phyloP scores from a whole-genome alignment of 2,113 vertebrate species.

The Ammodramus savannarum region DNA sequence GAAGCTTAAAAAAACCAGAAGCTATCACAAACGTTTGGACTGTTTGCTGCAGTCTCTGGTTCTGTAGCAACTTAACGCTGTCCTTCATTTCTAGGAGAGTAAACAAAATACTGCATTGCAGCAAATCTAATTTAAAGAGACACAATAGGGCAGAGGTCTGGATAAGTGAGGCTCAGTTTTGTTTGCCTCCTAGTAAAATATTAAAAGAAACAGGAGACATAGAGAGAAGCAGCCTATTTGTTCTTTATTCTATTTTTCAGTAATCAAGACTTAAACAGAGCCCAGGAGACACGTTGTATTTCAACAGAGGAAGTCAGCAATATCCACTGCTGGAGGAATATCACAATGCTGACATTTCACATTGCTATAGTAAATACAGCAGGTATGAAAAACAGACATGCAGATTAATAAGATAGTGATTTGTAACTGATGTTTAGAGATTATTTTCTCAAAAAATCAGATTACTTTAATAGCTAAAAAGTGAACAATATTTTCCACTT shows the following conservation, averaged over 20 bases:
- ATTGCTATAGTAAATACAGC: background rate
- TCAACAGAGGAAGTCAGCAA: background rate
- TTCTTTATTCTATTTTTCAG: background rate
- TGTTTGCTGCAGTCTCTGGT: constrained; percentile 15
- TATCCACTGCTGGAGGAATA: background rate
- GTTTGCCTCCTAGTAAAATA: constrained; percentile 13
- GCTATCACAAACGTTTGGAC: background rate
- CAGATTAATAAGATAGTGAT: background rate
- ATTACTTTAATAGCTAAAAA: background rate
- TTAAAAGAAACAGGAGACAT: background rate
- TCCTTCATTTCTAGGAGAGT: constrained; percentile 51
- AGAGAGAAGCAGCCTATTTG: background rate
- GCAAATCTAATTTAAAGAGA: constrained; percentile 48
- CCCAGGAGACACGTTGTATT: background rate
- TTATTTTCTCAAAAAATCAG: background rate
- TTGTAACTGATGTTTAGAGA: background rate
- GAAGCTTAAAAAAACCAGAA: background rate
- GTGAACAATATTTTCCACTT: background rate
- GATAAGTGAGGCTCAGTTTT: background rate
- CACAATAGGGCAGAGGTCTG: constrained; percentile 23
- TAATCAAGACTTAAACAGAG: background rate
- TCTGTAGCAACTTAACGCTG: constrained; percentile 3
- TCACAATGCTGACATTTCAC: background rate
- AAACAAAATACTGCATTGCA: constrained; percentile 70
- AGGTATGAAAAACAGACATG: background rate